phyloP scores from a whole-genome alignment of 2,113 vertebrate genomes.

The Apus apus region DNA sequence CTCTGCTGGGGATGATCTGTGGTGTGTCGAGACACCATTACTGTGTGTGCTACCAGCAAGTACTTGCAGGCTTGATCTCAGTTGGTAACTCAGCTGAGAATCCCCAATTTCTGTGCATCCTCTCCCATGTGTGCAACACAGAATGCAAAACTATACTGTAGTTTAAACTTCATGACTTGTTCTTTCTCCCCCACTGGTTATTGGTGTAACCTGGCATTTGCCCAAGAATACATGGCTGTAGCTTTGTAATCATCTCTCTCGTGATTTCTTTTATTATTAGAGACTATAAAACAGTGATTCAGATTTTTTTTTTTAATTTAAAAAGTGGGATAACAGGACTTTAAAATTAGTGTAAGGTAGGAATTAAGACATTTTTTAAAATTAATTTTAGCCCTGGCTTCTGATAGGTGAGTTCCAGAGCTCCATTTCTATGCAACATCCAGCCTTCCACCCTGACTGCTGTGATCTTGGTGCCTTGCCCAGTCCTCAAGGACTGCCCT shows the following conservation, averaged over 20 bases:
- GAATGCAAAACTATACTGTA: neutral
- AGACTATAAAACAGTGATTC: neutral
- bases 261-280: neutral
- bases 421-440: neutral
- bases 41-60: neutral
- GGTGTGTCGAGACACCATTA: neutral
- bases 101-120: neutral
- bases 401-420: neutral
- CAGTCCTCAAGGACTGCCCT: neutral
- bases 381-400: neutral
- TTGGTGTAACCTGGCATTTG: neutral
- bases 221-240: neutral
- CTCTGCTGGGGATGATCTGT: neutral
- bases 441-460: neutral
- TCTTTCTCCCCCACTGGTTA: neutral
- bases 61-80: neutral
- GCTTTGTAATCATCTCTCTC: neutral
- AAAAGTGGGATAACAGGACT: neutral
- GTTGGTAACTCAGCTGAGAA: neutral
- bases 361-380: neutral
- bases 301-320: neutral
- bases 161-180: neutral
- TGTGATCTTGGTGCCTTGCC: accelerated
- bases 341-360: neutral
- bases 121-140: neutral